Evolutionary conservation across 2,888 invertebrate genomes (phyloP).

Genomic region (Lobophora halterata): DNA sequence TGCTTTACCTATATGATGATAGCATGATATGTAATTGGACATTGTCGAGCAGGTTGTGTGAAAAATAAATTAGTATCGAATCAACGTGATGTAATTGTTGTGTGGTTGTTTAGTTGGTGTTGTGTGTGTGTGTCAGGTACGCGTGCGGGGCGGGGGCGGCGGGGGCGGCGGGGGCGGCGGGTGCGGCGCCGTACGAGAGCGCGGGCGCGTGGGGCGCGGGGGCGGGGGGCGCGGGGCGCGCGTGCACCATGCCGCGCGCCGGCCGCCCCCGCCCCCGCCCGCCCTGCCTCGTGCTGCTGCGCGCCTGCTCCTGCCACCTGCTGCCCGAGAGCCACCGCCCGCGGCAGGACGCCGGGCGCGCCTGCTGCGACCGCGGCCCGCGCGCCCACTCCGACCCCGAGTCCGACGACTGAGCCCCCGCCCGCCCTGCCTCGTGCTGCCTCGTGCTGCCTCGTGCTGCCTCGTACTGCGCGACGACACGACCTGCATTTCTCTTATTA

Average conservation of each 20-base stretch:
- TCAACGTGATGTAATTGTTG: no score
- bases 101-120: no score
- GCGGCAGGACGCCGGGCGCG: conserved; percentile 21
- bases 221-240: conserved; percentile 38
- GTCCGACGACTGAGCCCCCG: background rate
- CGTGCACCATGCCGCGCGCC: conserved; percentile 24
- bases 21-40: no score
- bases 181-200: conserved; percentile 46
- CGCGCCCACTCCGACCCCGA: background rate
- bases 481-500: no score
- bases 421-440: background rate
- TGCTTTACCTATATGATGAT: no score
- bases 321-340: conserved; percentile 49
- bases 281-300: conserved; percentile 43
- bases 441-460: no score
- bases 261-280: conserved; percentile 43
- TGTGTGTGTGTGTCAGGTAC: no score
- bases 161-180: conserved; percentile 40
- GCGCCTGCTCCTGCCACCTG: conserved; percentile 40
- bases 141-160: conserved; percentile 33
- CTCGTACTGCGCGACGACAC: no score
- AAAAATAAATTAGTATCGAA: no score
- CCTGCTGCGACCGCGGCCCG: conserved; percentile 1
- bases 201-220: conserved; percentile 36
- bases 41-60: no score